Base-by-base conservation (phyloP, 2,113 vertebrate genomes). In the Trogon surrucura region DNA sequence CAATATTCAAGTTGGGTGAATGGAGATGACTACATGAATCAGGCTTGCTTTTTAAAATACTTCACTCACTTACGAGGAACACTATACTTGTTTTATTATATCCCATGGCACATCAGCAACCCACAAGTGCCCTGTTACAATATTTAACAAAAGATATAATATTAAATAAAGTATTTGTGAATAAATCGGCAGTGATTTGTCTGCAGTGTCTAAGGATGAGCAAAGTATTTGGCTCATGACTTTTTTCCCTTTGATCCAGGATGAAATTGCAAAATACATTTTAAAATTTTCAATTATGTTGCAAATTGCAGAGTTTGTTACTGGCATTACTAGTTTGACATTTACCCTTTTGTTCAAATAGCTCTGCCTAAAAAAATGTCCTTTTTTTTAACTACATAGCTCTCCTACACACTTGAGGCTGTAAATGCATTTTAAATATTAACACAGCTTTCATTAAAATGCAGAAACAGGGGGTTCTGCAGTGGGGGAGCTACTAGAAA, bases 361-460 rank as follows among this genome's bases (percentile, higher is more conserved):
- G 83, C 16, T 93, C 53, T 96, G 85, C 91, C 91, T 97, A 97
- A 97, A 93, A 97, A 96, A 97, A 95, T 23, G 69, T 57, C 91
- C 27, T 11, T 48, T 87, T 94, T 92, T 75, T 81, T 51, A 89
- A 84, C 34, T 64, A 75, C 77, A 58, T 38, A 72, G 67, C 51
- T 67, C 94, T 80, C 73, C 51, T 92, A 77, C 78, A 75, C 80
- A 91, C 85, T 94, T 53, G 79, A 80, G 91, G 57, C 64, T 97
- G 96, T 92, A 96, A 96, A 95, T 88, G 82, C 69, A 82, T 80
- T 96, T 98, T 96, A 97, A 98, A 97, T 97, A 97, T 97, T 97
- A 97, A 97, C 73, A 93, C 89, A 77, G 23, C 30, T 95, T 94
- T 97, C 92, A 95, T 96, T 97, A 97, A 97, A 94, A 97, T 98